Conservation (phyloP, 2,888 invertebrate genomes). For the Barypeithes pellucidus region DNA sequence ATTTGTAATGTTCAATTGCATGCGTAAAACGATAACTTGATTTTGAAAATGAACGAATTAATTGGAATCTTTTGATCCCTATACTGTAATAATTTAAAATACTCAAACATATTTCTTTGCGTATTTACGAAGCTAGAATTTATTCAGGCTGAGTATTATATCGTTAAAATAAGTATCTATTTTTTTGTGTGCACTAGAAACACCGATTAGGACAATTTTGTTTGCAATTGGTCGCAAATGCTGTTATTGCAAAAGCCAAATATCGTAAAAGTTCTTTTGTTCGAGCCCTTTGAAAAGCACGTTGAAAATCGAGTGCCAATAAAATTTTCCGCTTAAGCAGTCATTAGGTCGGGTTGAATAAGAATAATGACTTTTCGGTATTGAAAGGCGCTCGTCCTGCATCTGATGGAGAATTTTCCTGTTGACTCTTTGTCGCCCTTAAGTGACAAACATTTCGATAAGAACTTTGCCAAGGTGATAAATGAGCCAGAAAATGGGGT, state of each 20-base stretch:
- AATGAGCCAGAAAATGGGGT: conserved; percentile 10
- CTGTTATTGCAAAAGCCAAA: background rate
- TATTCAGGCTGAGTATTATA: no score
- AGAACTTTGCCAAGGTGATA: conserved; percentile 12
- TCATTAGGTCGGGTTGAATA: conserved; percentile 15
- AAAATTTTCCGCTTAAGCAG: conserved; percentile 25
- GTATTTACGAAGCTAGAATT: no score
- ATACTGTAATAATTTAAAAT: no score
- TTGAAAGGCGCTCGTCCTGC: conserved; percentile 19
- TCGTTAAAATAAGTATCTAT: no score
- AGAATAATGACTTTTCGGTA: conserved; percentile 23
- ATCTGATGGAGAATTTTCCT: conserved; percentile 13
- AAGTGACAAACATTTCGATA: conserved; percentile 24
- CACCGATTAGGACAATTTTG: no score
- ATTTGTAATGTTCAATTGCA: no score
- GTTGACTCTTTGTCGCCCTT: conserved; percentile 23
- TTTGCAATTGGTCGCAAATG: background rate
- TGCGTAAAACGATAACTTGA: no score
- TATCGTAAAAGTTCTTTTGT: background rate
- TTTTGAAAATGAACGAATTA: no score
- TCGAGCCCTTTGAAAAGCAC: background rate
- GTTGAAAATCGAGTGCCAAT: conserved; percentile 11
- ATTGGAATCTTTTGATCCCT: no score
- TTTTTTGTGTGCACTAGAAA: no score
- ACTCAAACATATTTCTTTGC: no score